A percentile compares a stretch with the other conserved stretches of the same genome.
Conservation (phyloP, 2,113 vertebrate species). For the Alouatta palliata region DNA sequence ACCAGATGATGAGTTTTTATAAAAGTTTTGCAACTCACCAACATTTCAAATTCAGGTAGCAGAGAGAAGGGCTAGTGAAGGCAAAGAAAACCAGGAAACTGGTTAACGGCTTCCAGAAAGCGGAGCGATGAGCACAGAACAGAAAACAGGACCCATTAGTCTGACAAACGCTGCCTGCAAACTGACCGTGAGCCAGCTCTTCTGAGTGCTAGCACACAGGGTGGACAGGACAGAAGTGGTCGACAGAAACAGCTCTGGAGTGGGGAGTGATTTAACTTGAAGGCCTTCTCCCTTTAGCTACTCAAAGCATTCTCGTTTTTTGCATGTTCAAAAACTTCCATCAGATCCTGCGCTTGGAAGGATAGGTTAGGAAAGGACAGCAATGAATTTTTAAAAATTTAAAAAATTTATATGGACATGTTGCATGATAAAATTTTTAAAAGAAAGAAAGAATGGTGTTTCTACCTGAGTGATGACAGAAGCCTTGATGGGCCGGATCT, state of each 20-base stretch:
- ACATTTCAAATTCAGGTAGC: neutral
- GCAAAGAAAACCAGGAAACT: neutral
- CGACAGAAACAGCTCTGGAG: neutral
- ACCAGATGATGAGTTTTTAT: neutral
- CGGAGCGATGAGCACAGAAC: rapidly evolving
- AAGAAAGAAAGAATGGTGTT: neutral
- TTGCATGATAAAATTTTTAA: too few species aligned
- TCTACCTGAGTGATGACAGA: constrained; percentile 98
- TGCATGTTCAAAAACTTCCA: neutral
- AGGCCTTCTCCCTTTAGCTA: neutral
- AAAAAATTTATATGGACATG: too few species aligned
- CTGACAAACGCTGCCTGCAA: neutral
- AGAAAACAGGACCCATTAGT: neutral
- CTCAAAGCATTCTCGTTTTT: neutral
- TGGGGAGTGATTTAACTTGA: too few species aligned
- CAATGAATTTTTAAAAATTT: too few species aligned
- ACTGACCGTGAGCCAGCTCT: neutral
- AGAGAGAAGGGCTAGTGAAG: neutral
- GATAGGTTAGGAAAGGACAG: neutral
- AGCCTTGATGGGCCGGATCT: constrained; percentile 97
- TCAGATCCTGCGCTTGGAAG: neutral
- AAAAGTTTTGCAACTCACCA: neutral
- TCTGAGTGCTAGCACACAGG: rapidly evolving
- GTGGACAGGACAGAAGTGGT: too few species aligned
- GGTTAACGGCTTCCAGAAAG: neutral